These are phyloP conservation scores for Geopemphigus sp. DNA, from an alignment of 1,140 invertebrate species.

Conservation along the genomic window DNA sequence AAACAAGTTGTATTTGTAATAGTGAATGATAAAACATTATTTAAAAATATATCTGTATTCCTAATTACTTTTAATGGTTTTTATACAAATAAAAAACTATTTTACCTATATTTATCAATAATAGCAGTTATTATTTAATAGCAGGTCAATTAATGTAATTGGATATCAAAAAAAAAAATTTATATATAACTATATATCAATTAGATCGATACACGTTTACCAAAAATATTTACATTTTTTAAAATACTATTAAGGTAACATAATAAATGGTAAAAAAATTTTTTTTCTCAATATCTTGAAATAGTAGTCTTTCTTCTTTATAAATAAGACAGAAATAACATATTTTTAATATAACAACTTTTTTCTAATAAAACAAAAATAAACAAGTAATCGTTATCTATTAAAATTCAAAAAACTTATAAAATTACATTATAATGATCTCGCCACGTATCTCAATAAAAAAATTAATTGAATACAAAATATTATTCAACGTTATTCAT, in stretches of 20 bases:
- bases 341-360: too few species aligned
- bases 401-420: too few species aligned
- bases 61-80: too few species aligned
- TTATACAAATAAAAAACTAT: too few species aligned
- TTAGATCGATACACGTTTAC: too few species aligned
- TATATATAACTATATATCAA: too few species aligned
- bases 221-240: not conserved
- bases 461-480: not conserved
- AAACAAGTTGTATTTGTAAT: not conserved
- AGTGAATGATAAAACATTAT: not conserved
- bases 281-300: too few species aligned
- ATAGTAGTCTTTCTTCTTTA: too few species aligned
- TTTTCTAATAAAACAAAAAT: too few species aligned
- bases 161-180: not conserved
- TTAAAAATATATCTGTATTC: not conserved
- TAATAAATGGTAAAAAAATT: too few species aligned
- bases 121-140: not conserved
- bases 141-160: not conserved
- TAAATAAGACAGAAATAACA: too few species aligned
- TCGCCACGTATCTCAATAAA: not conserved
- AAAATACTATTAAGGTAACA: not conserved
- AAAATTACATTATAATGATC: not conserved
- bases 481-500: not conserved
- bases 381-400: too few species aligned
- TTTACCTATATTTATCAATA: not conserved